Evolutionary conservation across 2,797 vertebrate genomes (phyloP).

Genomic region (Phalloptychus januarius): DNA sequence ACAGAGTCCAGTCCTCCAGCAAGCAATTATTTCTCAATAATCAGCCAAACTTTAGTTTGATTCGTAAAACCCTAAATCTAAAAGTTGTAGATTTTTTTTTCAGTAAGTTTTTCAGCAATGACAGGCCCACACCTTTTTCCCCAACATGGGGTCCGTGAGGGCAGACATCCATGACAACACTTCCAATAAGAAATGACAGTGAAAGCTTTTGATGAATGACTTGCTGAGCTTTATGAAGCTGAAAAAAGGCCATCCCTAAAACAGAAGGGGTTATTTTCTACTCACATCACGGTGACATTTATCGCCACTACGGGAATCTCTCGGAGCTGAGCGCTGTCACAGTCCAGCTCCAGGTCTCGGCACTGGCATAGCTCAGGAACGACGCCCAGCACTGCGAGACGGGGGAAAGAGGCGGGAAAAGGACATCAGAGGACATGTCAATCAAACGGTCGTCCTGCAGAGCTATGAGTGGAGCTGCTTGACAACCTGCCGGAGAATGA

Average conservation of each 20-base stretch:
- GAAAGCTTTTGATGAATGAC: constrained; percentile 1
- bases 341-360: constrained; percentile 88
- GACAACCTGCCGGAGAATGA: constrained; percentile 8
- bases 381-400: constrained; percentile 80
- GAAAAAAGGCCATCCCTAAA: constrained; percentile 2
- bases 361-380: constrained; percentile 88
- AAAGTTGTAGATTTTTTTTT: neutral
- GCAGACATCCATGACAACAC: neutral
- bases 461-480: neutral
- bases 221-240: constrained; percentile 9
- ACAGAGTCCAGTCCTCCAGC: too few relatives aligned
- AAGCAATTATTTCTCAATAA: too few relatives aligned
- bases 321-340: constrained; percentile 83
- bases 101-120: neutral
- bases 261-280: constrained; percentile 47
- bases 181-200: constrained; percentile 13
- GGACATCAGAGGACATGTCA: constrained; percentile 8
- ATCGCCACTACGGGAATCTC: constrained; percentile 86
- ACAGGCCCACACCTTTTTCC: neutral
- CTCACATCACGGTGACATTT: constrained; percentile 94
- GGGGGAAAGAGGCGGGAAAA: too few relatives aligned
- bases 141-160: neutral
- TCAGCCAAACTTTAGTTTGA: neutral
- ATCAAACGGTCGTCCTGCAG: constrained; percentile 3
- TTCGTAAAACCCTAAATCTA: neutral